Evolutionary conservation across 2,113 vertebrate species (phyloP).

Genomic region (Nesogale talazaci): DNA sequence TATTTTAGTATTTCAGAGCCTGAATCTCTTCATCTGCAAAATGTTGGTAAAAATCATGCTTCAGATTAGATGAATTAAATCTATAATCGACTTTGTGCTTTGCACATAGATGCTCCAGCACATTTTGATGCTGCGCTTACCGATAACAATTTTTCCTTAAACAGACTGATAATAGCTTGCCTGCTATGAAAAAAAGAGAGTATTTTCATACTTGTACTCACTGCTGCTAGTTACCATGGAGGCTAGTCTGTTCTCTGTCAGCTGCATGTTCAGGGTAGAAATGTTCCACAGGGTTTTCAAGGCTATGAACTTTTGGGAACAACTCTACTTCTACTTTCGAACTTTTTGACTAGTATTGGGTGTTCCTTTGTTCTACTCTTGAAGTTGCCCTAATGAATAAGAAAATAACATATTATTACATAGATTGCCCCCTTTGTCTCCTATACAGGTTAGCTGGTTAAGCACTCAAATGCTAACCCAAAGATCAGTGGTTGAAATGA

Average conservation of each 20-base stretch:
- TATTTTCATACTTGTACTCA: slow-evolving; percentile 15
- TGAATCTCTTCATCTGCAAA: slow-evolving; percentile 17
- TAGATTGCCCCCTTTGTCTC: not conserved
- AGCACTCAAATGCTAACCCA: not conserved
- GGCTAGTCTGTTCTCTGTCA: no score
- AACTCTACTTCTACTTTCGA: not conserved
- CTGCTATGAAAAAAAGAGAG: not conserved
- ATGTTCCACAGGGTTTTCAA: not conserved
- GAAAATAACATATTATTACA: not conserved
- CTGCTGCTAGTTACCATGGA: not conserved
- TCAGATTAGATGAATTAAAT: not conserved
- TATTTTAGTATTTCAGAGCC: slow-evolving; percentile 47
- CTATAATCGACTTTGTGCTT: slow-evolving; percentile 24
- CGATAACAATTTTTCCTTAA: not conserved
- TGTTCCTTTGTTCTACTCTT: not conserved
- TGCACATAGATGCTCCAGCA: not conserved
- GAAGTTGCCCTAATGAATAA: not conserved
- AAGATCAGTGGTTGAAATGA: not conserved
- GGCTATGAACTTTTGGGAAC: not conserved
- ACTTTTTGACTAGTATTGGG: no score
- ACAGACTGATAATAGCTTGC: not conserved
- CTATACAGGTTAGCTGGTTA: not conserved
- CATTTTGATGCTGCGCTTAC: slow-evolving; percentile 26
- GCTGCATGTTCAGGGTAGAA: not conserved
- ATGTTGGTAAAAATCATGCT: not conserved